Evolutionary conservation across 2,888 invertebrate species (phyloP).

Genomic region (Drosophila bunnanda): DNA sequence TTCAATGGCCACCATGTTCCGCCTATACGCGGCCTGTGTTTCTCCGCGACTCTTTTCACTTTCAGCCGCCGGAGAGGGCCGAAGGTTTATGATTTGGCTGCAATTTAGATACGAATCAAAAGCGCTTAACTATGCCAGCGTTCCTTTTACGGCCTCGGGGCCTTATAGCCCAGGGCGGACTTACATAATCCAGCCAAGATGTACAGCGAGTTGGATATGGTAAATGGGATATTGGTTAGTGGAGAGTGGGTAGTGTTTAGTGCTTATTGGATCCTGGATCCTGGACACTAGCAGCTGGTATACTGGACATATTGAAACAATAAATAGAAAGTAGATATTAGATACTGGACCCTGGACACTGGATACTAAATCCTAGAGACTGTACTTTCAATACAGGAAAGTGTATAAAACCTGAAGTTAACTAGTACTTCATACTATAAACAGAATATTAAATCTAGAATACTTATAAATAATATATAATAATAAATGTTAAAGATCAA

Average conservation of each 20-base stretch:
- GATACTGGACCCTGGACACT: not conserved
- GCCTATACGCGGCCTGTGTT: constrained; percentile 5
- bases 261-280: not conserved
- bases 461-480: too few species aligned
- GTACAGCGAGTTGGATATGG: not conserved
- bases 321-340: too few species aligned
- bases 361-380: not conserved
- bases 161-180: not conserved
- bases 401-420: too few species aligned
- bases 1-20: constrained; percentile 45
- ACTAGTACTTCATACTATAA: too few species aligned
- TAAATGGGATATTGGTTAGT: not conserved
- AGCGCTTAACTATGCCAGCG: constrained; percentile 22
- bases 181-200: constrained; percentile 32
- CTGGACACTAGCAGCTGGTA: not conserved
- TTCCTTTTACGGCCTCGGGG: constrained; percentile 9
- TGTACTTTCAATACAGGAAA: not conserved
- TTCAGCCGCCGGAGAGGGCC: constrained; percentile 44
- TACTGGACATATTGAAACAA: not conserved
- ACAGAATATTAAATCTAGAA: too few species aligned
- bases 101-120: constrained; percentile 45
- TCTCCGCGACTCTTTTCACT: constrained; percentile 66
- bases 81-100: constrained; percentile 40
- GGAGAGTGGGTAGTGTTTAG: too few species aligned
- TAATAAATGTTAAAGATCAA: too few species aligned